phyloP scores from a whole-genome alignment of 2,797 vertebrate species.

The Falco naumanni region DNA sequence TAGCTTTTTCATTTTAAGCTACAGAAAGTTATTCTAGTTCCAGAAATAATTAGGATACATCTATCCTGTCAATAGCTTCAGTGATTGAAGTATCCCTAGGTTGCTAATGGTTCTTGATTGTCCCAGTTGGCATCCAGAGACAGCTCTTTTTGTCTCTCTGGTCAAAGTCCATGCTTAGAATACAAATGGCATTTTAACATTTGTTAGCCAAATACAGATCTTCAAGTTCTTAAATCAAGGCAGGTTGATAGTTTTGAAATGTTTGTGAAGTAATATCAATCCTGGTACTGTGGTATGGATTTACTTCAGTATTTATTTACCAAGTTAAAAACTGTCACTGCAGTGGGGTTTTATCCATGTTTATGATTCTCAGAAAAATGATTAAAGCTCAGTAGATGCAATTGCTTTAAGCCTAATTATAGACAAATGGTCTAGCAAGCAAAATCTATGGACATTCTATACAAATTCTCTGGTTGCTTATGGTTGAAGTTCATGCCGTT shows the following conservation, averaged over 20 bases:
- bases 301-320: neutral
- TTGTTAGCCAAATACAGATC: neutral
- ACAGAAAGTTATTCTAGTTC: neutral
- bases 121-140: constrained; percentile 8
- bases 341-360: neutral
- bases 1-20: neutral
- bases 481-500: neutral
- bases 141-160: neutral
- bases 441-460: neutral
- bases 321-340: neutral
- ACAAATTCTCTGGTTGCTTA: neutral
- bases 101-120: constrained; percentile 30
- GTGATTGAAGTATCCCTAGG: neutral
- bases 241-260: neutral
- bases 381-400: neutral
- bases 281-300: neutral
- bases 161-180: neutral
- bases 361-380: neutral
- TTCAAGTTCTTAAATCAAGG: neutral
- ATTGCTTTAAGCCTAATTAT: neutral
- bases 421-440: neutral
- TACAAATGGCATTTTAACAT: constrained; percentile 5
- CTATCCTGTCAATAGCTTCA: constrained; percentile 18
- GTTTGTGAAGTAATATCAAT: neutral
- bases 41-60: constrained; percentile 14